Evolutionary conservation across 2,888 invertebrate genomes (phyloP).

Genomic region (Drosophila cognata): DNA sequence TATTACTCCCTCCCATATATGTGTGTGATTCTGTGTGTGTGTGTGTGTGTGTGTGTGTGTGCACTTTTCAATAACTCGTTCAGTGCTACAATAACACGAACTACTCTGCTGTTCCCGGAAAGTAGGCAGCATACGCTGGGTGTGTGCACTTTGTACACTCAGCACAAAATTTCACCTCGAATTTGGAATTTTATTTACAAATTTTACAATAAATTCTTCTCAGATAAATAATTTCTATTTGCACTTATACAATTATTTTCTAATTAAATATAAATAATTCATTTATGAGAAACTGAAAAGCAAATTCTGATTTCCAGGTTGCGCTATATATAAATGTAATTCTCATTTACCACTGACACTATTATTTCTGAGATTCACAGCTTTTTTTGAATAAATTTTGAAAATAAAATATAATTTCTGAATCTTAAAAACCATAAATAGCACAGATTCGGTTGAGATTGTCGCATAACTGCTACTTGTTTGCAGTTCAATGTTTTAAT

Average conservation of each 20-base stretch:
- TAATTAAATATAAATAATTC: not conserved
- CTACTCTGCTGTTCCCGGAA: slow-evolving; percentile 32
- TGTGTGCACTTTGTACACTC: slow-evolving; percentile 27
- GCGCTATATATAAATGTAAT: not conserved
- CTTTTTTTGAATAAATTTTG: not conserved
- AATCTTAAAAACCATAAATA: not conserved
- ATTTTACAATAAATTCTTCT: not conserved
- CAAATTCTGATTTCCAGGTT: not conserved
- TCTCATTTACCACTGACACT: not conserved
- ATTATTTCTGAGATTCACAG: not conserved
- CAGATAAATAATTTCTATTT: not conserved
- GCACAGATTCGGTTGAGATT: not conserved
- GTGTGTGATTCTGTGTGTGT: slow-evolving; percentile 16
- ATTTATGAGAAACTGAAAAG: not conserved
- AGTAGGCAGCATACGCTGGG: slow-evolving; percentile 45
- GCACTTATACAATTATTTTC: not conserved
- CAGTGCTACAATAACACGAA: slow-evolving; percentile 72
- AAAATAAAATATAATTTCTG: not conserved
- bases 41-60: slow-evolving; percentile 39
- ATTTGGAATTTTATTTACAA: not conserved
- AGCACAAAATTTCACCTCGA: not conserved
- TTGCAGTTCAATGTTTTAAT: no score
- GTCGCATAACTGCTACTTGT: not conserved
- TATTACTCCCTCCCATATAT: not conserved
- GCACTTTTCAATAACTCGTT: slow-evolving; percentile 76